Percentiles rank a stretch among this genome's conserved stretches.
These are phyloP conservation scores for Conistra vaccinii DNA, from an alignment of 2,888 invertebrate genomes.

Conservation along the genomic window DNA sequence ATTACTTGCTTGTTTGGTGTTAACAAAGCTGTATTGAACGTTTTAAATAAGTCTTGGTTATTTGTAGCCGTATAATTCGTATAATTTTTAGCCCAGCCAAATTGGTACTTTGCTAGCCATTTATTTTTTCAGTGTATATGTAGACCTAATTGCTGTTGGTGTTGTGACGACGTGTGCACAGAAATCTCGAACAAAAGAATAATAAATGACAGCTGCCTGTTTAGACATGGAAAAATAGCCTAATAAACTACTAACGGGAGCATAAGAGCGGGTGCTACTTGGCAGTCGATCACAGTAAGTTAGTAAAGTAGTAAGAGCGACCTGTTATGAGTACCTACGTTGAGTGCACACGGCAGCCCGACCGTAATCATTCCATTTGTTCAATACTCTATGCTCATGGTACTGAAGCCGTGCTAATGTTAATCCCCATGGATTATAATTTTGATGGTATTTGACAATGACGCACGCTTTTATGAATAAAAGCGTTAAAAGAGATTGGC, in stretches of 20 bases:
- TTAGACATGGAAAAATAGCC: neutral
- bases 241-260: neutral
- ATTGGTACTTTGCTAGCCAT: no score
- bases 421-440: slow-evolving; percentile 11
- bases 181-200: neutral
- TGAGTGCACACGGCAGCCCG: neutral
- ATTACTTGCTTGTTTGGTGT: no score
- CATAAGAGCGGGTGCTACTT: neutral
- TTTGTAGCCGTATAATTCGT: no score
- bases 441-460: neutral
- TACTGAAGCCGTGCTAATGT: slow-evolving; percentile 7
- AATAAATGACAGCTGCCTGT: neutral
- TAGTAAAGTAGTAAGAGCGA: neutral
- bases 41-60: no score
- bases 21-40: no score
- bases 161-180: neutral
- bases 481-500: neutral
- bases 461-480: neutral
- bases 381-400: neutral
- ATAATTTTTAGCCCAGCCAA: no score
- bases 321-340: neutral
- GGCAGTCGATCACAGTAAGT: neutral
- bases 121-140: no score
- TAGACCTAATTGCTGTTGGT: neutral
- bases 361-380: slow-evolving; percentile 5